Base-by-base conservation (phyloP, 2,888 invertebrate genomes). In the Leucophenga maculata region DNA sequence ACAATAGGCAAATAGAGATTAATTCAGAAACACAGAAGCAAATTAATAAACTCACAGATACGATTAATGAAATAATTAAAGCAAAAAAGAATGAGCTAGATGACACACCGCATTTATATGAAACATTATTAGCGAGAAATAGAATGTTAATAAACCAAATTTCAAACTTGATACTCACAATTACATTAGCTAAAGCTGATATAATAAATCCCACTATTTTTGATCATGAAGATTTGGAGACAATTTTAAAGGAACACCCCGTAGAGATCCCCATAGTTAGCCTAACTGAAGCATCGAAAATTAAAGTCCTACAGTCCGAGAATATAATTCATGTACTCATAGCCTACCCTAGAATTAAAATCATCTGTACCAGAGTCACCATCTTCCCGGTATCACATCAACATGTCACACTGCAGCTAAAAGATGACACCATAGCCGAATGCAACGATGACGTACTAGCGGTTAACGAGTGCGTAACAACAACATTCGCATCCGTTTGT, bases 201-300 rank as follows among this genome's bases (percentile, higher is more conserved):
- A 71, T 69, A 6, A 65, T 68, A 14, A 71, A 65, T 14, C 65
- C 70, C 6, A 57, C 16, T 6, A 67, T 67, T 46, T 39, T 68
- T 11, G 52, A 68, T 54, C 60, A 68, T 18, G 32, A 52, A 14
- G 60, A 68, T 39, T n/a, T 71, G 8, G 60, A 65, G 14, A 31
- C 65, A 32, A 26, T 68, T 1, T 39, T 54, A 16, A 32, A 18
- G 39, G 44, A 71, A 16, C 65, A 71, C 16, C 20, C 52, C 1
- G 50, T 46, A 8, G 65, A 54, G 20, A 46, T 69, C 44, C 50
- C 52, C 6, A 69, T 71, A 54, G 65, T 65, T 52, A 69, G 46
- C 2, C 44, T 68, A 4, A 52, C 65, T 39, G 70, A 59, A 46
- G 68, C 57, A 6, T 71, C 71, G 32, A 3, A 57, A 1, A 31